Percentiles rank a stretch among this genome's conserved stretches.
These are phyloP conservation scores for Micrasema longulum DNA, from an alignment of 1,140 invertebrate species.

Conservation along the genomic window DNA sequence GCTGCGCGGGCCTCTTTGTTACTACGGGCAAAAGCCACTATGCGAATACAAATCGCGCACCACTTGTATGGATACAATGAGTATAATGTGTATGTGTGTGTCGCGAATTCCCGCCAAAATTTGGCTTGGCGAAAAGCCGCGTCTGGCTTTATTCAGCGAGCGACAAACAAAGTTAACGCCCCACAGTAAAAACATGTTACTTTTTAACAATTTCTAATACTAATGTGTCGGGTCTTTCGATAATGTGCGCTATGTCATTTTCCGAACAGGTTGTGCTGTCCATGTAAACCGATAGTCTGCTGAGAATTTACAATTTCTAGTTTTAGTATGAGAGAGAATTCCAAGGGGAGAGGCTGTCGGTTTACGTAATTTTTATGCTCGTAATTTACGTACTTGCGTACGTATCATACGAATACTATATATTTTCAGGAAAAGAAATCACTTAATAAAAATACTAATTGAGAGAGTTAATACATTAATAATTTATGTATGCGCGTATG, in stretches of 20 bases:
- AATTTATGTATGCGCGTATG: no score
- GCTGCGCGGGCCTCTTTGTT: background rate
- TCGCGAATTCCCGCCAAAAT: constrained; percentile 21
- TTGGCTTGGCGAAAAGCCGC: constrained; percentile 15
- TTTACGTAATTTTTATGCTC: no score
- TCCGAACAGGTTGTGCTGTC: background rate
- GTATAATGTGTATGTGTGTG: constrained; percentile 21
- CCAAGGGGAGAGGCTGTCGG: background rate
- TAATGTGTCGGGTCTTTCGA: background rate
- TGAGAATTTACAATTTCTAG: no score
- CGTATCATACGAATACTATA: no score
- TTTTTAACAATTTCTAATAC: background rate
- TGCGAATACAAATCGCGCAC: constrained; percentile 25
- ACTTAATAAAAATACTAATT: no score
- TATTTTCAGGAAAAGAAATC: no score
- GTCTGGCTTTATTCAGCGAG: constrained; percentile 5
- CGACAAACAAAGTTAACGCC: background rate
- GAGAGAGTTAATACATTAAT: no score
- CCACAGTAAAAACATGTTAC: no score
- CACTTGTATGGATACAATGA: constrained; percentile 34
- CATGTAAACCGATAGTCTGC: background rate
- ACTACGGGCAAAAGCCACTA: constrained; percentile 1
- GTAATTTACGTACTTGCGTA: no score
- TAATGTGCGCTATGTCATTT: background rate
- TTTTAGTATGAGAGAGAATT: background rate